Evolutionary conservation across 2,113 vertebrate species (phyloP), one percentile per base, ranked within the genome.

Genomic region (Scomber colias): DNA sequence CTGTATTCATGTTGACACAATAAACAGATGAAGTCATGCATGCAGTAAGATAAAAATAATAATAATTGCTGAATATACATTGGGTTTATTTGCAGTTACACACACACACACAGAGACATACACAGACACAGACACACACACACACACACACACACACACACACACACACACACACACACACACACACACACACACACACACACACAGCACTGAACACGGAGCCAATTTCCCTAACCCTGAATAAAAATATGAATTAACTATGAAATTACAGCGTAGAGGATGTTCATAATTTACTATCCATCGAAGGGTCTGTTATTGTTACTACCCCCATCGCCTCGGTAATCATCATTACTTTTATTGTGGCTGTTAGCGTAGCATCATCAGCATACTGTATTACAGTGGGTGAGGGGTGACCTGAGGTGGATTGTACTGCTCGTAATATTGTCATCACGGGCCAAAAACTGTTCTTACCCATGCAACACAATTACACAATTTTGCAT

Each of bases 261-360:
- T 75, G 76, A 84, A 80, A 81, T 80, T 66, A 77, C 67, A 70
- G 16, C 15, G 19, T 76, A 70, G 56, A 59, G 60, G 71, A 66
- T 79, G 31, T 78, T 84, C 79, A 71, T 84, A 86, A 87, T 84
- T 79, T 61, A 77, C 60, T 59, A 31, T 79, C 89, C 62, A 80
- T 85, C 71, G 44, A 65, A 60, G 54, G 44, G 35, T 88, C 81
- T 82, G 79, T 90, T 90, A 83, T 83, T 86, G 71, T 85, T 83
- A 40, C 71, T 19, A 51, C 64, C 67, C 60, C 61, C 65, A n/a
- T 16, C 10, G 40, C 59, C 86, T 75, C 9, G 7, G 73, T 76
- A 84, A 87, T 92, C 71, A 88, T 88, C 79, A 82, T 90, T 89
- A 86, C 64, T 86, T 89, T 84, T 81, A 91, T 79, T 84, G 84